These are phyloP conservation scores for Aphrophora alni DNA, from an alignment of 2,888 invertebrate species.

Conservation along the genomic window DNA sequence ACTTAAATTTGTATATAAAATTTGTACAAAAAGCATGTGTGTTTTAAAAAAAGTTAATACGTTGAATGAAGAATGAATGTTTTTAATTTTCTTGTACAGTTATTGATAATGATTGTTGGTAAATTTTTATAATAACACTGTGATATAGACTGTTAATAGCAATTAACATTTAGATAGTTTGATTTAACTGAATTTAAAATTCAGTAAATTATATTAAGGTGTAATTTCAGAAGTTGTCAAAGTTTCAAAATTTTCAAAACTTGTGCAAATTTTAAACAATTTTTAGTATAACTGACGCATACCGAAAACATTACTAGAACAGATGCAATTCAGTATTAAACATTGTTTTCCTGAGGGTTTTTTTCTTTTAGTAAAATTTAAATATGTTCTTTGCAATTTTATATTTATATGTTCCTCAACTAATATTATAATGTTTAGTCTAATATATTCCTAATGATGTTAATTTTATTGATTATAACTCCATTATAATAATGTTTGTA, in stretches of 20 bases:
- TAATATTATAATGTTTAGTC: too few relatives aligned
- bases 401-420: too few relatives aligned
- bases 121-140: constrained; percentile 34
- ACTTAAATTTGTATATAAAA: background rate
- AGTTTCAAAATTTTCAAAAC: background rate
- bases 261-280: too few relatives aligned
- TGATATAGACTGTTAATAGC: constrained; percentile 30
- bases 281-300: too few relatives aligned
- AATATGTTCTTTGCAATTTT: too few relatives aligned
- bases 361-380: background rate
- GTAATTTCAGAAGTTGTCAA: background rate
- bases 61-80: background rate
- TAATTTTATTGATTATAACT: too few relatives aligned
- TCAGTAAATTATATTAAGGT: too few relatives aligned
- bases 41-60: background rate
- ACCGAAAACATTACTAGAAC: background rate
- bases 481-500: too few relatives aligned
- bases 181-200: background rate
- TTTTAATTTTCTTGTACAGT: constrained; percentile 8
- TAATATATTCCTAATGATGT: too few relatives aligned
- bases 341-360: background rate
- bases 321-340: background rate
- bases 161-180: background rate
- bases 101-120: constrained; percentile 26
- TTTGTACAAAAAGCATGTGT: background rate